Percentiles rank a stretch among this genome's conserved stretches.
phyloP scores from a whole-genome alignment of 2,888 invertebrate species.

The Bhutanitis thaidina region DNA sequence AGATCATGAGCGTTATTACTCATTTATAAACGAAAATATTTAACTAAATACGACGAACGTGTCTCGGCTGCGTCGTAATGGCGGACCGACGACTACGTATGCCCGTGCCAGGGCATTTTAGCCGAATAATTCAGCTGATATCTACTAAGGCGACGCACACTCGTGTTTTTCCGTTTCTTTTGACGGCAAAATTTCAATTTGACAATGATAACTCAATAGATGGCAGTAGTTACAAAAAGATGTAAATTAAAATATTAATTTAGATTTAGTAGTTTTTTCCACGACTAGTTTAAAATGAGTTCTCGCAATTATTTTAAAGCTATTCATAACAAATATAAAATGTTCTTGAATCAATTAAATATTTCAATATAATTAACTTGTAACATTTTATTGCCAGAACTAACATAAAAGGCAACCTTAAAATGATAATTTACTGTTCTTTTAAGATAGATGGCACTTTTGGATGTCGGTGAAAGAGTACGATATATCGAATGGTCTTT shows the following conservation, averaged over 20 bases:
- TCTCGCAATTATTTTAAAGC: too few relatives aligned
- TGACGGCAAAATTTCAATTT: constrained; percentile 60
- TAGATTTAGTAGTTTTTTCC: not conserved
- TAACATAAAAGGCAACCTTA: too few relatives aligned
- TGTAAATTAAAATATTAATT: not conserved
- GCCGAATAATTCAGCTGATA: constrained; percentile 82
- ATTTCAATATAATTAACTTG: not conserved
- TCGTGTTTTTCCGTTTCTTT: constrained; percentile 81
- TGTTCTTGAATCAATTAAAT: not conserved
- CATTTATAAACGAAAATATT: constrained; percentile 85
- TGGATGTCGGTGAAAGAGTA: too few relatives aligned
- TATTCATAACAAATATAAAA: too few relatives aligned
- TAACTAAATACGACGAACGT: constrained; percentile 81
- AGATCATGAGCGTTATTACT: constrained; percentile 92
- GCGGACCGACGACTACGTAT: constrained; percentile 81
- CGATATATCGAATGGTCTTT: too few relatives aligned
- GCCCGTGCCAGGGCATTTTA: constrained; percentile 81
- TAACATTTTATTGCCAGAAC: not conserved
- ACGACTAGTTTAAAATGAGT: too few relatives aligned
- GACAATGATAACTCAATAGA: constrained; percentile 38
- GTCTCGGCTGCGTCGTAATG: constrained; percentile 81
- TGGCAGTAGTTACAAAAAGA: constrained; percentile 34
- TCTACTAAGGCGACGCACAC: constrained; percentile 77
- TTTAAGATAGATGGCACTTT: too few relatives aligned
- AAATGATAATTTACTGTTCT: too few relatives aligned